Evolutionary conservation across 2,113 vertebrate genomes (phyloP), one percentile per base, ranked within the genome.

Genomic region (Arenaria interpres): DNA sequence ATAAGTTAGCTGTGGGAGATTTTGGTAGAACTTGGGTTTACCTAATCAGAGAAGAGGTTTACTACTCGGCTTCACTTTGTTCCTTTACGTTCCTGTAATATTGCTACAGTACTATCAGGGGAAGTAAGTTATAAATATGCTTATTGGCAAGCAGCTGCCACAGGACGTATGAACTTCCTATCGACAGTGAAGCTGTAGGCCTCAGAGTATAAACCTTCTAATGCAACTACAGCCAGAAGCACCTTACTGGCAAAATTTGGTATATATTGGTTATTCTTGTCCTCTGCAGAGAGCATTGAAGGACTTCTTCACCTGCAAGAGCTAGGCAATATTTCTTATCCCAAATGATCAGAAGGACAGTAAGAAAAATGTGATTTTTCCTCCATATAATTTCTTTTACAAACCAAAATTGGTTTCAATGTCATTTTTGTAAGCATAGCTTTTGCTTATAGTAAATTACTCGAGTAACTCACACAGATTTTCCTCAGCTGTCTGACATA

Each of bases 381-480:
- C 9, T 4, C 25, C 10, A 27, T 23, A 32, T 41, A 60, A 35
- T 62, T 85, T 89, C 16, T 81, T 69, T 43, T 32, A 22, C 17
- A 85, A 78, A 72, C 0, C 27, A 82, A 14, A 74, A 66, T 76
- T 64, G 62, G 10, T 74, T 84, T 84, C 63, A 74, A 41, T 41
- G 13, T 48, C 15, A 60, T 81, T 89, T 64, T 46, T 66, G 4
- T 83, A 77, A 73, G 18, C 18, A 51, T 20, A 69, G 35, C 23
- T 80, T 95, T 82, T 15, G 2, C 12, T 83, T 86, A 10, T 45
- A 66, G 72, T 25, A 67, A n/a, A 77, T 69, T 77, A 30, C 37
- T 83, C 35, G 51, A 93, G 76, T 81, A 66, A 62, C 76, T 91
- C 43, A 68, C n/a, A 79, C 9, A 77, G 81, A 89, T 87, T 95